phyloP scores from a whole-genome alignment of 2,113 vertebrate species.

The Anhinga anhinga region DNA sequence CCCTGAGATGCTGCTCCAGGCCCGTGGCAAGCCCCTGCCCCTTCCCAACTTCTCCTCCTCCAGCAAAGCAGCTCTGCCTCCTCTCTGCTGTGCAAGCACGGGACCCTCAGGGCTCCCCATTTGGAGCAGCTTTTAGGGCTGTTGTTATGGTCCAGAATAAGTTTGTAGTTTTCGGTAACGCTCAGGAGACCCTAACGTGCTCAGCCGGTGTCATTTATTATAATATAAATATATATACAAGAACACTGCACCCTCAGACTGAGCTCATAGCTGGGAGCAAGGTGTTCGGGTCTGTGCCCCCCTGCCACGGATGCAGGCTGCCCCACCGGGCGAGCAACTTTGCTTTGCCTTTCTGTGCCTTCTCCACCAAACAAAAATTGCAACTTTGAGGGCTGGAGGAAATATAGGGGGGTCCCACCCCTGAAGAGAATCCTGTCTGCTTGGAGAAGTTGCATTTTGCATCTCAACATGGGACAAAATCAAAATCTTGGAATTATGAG shows the following conservation, averaged over 20 bases:
- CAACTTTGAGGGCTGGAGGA: neutral
- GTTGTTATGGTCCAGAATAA: neutral
- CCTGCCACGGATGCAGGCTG: neutral
- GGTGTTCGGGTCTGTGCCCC: fast-evolving
- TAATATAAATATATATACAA: neutral
- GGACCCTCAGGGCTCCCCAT: neutral
- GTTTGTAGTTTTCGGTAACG: neutral
- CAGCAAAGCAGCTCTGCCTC: neutral
- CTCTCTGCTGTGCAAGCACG: neutral
- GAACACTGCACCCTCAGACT: neutral
- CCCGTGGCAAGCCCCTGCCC: neutral
- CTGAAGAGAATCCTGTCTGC: fast-evolving
- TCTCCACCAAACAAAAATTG: neutral
- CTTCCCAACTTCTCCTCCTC: neutral
- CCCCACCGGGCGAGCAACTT: neutral
- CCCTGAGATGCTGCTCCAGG: neutral
- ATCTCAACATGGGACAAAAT: neutral
- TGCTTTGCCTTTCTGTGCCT: neutral
- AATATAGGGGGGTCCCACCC: neutral
- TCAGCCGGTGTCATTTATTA: neutral
- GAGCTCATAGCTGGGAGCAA: neutral
- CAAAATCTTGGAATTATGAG: neutral
- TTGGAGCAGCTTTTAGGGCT: neutral
- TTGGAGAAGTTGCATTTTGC: neutral
- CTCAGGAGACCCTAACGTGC: neutral